Base-by-base conservation (phyloP, 2,113 vertebrate genomes). In the Otolemur garnettii region DNA sequence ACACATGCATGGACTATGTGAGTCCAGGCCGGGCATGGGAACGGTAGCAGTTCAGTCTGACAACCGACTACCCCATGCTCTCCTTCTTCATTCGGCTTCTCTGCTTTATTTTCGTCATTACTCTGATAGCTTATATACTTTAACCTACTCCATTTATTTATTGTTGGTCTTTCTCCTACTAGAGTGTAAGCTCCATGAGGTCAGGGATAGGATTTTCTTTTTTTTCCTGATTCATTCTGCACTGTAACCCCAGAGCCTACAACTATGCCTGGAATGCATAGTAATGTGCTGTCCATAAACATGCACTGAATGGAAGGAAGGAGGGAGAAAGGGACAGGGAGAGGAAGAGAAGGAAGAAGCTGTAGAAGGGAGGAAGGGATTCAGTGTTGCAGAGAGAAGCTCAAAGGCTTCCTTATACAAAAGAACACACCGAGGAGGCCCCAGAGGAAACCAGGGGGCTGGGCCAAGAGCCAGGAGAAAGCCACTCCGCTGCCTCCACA, bases 1-100 rank as follows among this genome's bases (percentile, higher is more conserved):
- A 13, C 4, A 2, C 7, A 0, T 8, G 2, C 3, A 0, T 2
- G 13, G n/a, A 15, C 2, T 0, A 21, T 11, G 12, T 17, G 11
- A 24, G 62, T 2, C 2, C 57, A 68, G 42, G 0, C 21, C 3
- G 2, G 74, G 38, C 11, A 0, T 7, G 24, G 62, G 19, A 24
- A 12, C 0, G 18, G 22, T 0, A 10, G 62, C 24, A 0, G 15
- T 26, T 17, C 42, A 22, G 4, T 9, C 19, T 7, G 35, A 55
- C 5, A 4, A 7, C 42, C 1, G 42, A 45, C 57, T 30, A 19
- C 45, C 42, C 42, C 50, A 8, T 1, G 12, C 60, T 45, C 50
- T 42, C 35, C 24, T 2, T 10, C 24, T 2, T 10, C 62, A 28
- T 0, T 6, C 30, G 7, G 68, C 18, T 17, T n/a, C 78, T 66